A percentile compares a stretch with the other conserved stretches of the same genome.
Evolutionary conservation across 2,113 vertebrate genomes (phyloP).

Genomic region (Eulemur rufifrons): DNA sequence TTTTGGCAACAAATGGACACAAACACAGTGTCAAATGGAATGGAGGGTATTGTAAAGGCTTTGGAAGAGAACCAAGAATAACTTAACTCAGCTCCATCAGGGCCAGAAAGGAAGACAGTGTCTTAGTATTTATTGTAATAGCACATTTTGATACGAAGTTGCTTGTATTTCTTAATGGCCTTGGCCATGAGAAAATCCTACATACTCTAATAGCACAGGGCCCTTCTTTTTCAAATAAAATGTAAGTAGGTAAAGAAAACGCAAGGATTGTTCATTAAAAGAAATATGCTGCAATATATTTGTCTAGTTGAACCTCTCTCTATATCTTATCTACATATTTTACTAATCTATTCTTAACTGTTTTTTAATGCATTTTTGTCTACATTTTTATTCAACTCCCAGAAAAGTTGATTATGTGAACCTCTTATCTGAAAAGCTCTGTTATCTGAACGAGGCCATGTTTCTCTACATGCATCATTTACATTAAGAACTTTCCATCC

Average conservation of each 20-base stretch:
- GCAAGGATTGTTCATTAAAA: background rate
- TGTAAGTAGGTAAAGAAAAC: background rate
- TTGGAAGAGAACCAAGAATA: conserved; percentile 52
- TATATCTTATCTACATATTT: background rate
- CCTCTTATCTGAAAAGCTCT: conserved; percentile 60
- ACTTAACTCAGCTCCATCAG: background rate
- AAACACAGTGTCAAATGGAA: background rate
- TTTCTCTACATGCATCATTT: conserved; percentile 46
- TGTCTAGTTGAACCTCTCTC: background rate
- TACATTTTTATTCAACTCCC: conserved; percentile 39
- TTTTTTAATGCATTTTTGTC: conserved; percentile 40
- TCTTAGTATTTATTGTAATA: background rate
- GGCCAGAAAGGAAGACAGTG: background rate
- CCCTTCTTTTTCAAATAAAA: conserved; percentile 8
- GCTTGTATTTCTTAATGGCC: background rate
- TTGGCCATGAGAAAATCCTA: background rate
- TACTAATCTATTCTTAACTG: conserved; percentile 25
- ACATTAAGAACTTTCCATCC: conserved; percentile 34
- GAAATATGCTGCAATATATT: background rate
- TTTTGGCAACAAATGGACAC: background rate
- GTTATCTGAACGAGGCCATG: conserved; percentile 39
- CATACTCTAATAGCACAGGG: background rate
- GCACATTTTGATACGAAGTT: background rate
- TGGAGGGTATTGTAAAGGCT: background rate
- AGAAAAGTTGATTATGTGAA: conserved; percentile 42